Evolutionary conservation across 2,113 vertebrate species (phyloP).

Genomic region (Boleophthalmus pectinirostris): DNA sequence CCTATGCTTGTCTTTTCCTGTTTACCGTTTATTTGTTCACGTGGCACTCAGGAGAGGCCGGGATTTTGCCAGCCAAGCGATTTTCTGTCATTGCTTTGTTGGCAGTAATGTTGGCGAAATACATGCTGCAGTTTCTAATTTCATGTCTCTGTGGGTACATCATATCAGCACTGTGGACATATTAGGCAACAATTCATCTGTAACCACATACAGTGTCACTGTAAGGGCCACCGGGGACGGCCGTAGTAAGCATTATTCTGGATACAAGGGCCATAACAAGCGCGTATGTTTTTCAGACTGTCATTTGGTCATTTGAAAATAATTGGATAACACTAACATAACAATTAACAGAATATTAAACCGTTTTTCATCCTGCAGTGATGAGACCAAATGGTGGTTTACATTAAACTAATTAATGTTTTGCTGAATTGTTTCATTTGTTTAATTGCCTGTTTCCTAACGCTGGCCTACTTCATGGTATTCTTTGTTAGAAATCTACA

Average conservation of each 20-base stretch:
- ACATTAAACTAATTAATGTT: neutral
- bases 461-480: neutral
- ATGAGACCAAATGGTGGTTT: neutral
- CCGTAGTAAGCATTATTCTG: neutral
- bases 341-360: neutral
- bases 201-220: neutral
- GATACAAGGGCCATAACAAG: neutral
- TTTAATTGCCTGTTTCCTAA: neutral
- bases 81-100: slow-evolving; percentile 52
- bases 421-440: neutral
- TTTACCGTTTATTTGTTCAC: slow-evolving; percentile 45
- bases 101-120: slow-evolving; percentile 38
- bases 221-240: neutral
- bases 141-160: slow-evolving; percentile 16
- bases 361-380: neutral
- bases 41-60: slow-evolving; percentile 36
- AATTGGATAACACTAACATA: neutral
- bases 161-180: slow-evolving; percentile 17
- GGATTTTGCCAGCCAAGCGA: slow-evolving; percentile 36
- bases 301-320: neutral
- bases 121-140: slow-evolving; percentile 19
- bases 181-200: neutral
- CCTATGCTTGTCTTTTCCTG: slow-evolving; percentile 26
- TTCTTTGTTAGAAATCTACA: neutral
- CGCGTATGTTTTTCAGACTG: neutral